Percentiles rank a stretch among this genome's conserved stretches.
These are phyloP conservation scores for Ailurus styani DNA, from an alignment of 2,113 vertebrate genomes.

Conservation along the genomic window DNA sequence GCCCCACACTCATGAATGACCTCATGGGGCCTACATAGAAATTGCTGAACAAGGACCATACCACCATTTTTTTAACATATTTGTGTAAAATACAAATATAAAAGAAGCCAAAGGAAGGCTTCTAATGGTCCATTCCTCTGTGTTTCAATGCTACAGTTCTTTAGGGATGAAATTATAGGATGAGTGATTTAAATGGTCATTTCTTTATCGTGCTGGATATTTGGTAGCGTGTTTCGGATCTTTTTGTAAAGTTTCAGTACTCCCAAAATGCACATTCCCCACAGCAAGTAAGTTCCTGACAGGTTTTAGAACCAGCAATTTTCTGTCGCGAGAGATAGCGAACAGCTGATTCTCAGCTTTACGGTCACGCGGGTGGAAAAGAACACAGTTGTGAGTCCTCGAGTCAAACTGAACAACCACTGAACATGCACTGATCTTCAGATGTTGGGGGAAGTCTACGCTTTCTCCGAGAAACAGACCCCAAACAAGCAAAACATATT, in stretches of 20 bases:
- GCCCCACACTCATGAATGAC: background rate
- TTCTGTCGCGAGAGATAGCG: background rate
- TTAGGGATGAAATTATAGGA: background rate
- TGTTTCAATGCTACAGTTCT: background rate
- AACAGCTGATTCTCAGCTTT: background rate
- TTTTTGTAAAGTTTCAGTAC: background rate
- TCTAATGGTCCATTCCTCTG: background rate
- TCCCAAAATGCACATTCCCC: background rate
- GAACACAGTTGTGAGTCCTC: background rate
- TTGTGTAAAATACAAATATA: background rate
- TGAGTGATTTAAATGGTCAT: background rate
- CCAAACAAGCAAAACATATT: conserved; percentile 59
- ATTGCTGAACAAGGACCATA: background rate
- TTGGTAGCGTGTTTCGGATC: background rate
- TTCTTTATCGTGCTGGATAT: background rate
- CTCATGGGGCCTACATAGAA: background rate
- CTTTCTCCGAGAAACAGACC: conserved; percentile 43
- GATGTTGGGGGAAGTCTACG: background rate
- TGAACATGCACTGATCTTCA: background rate
- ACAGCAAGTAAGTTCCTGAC: background rate
- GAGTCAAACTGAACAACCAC: background rate
- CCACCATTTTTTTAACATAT: background rate
- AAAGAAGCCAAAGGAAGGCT: background rate
- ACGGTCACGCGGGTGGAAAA: background rate
- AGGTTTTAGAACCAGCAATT: background rate